Evolutionary conservation across 2,888 invertebrate genomes (phyloP), one percentile per base, ranked within the genome.

Genomic region (Philopedon plagiatum): DNA sequence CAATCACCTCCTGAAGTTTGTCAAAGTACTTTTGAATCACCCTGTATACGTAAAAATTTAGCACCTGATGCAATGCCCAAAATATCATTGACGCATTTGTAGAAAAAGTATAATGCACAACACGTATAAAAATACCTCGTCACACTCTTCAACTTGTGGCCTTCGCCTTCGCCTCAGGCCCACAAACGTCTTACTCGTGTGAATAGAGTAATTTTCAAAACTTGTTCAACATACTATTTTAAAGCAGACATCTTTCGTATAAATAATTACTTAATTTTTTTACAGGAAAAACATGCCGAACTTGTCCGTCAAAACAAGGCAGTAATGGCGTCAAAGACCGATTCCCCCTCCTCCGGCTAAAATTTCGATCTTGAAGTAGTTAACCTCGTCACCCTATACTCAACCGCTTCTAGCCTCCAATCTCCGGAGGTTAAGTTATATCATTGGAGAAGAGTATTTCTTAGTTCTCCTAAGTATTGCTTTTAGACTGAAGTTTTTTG

Each of bases 221-320:
- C n/a, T n/a, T n/a, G n/a, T n/a, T n/a, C n/a, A 26, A 26, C 7
- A 5, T 26, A 5, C 3, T 3, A 5, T 26, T 26, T 26, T 26
- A 5, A 26, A 26, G 7, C 3, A 3, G 4, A 3, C 26, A 2
- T n/a, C 1, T 11, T 34, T 2, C 34, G 8, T n/a, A n/a, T 58
- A 58, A 64, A 29, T 46, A 51, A 76, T 76, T n/a, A n/a, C n/a
- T n/a, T n/a, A n/a, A n/a, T 78, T 80, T 78, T 78, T 78, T 83
- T 84, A 61, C 88, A 97, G 97, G 96, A 96, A 87, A 93, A 94
- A 82, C 95, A 95, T 84, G 95, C 95, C 60, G 96, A 96, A 86
- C 86, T 94, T 81, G 96, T 97, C 80, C 94, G 96, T 81, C 95
- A 94, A 88, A 97, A 96, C 87, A 96, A 96, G 88, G 92, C 91